Evolutionary conservation across 2,888 invertebrate species (phyloP).

Genomic region (Leucozona laternaria): DNA sequence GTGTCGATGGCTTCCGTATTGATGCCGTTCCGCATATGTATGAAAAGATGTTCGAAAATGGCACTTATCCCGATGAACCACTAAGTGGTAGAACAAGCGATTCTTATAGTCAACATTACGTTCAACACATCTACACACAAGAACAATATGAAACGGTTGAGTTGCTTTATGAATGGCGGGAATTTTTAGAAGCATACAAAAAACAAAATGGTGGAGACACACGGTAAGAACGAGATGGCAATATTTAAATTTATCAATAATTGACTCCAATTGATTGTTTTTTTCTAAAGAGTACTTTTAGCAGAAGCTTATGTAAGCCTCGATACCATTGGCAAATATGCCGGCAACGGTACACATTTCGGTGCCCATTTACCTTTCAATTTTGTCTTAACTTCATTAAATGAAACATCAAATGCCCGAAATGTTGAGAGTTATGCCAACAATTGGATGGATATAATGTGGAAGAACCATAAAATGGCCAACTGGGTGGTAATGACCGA

Average conservation of each 20-base stretch:
- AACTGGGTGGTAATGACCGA: constrained; percentile 87
- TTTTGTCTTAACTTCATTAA: constrained; percentile 85
- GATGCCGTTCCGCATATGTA: constrained; percentile 87
- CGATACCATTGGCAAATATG: constrained; percentile 85
- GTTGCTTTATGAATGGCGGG: constrained; percentile 85
- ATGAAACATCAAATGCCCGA: constrained; percentile 84
- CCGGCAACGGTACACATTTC: constrained; percentile 83
- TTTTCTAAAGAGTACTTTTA: constrained; percentile 83
- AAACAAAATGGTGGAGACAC: constrained; percentile 79
- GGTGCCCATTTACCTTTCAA: constrained; percentile 88
- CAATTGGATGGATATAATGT: constrained; percentile 86
- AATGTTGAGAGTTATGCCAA: constrained; percentile 85
- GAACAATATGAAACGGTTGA: constrained; percentile 86
- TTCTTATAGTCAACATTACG: constrained; percentile 85
- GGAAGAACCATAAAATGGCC: constrained; percentile 84
- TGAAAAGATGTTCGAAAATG: constrained; percentile 82
- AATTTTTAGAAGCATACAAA: constrained; percentile 84
- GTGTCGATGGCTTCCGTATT: constrained; percentile 91
- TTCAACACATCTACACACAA: constrained; percentile 87
- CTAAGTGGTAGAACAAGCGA: constrained; percentile 83
- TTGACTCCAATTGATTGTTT: background rate
- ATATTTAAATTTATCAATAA: background rate
- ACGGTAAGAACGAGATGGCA: constrained; percentile 77
- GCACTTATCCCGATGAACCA: constrained; percentile 84
- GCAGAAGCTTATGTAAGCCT: constrained; percentile 86